Conservation (phyloP, 2,797 vertebrate species). For the Peromyscus nudipes region DNA sequence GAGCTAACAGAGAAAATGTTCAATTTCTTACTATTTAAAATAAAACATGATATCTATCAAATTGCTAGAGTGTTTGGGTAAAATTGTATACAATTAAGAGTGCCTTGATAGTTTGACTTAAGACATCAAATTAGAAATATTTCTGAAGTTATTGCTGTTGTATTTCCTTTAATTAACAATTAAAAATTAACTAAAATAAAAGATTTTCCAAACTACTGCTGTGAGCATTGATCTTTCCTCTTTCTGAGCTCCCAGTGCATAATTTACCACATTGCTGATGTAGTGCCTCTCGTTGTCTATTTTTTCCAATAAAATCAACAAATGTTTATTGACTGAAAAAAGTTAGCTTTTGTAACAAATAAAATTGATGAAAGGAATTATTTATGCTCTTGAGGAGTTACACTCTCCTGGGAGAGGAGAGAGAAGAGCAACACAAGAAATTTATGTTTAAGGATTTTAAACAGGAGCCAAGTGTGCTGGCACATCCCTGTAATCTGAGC, state of each 20-base stretch:
- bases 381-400: neutral
- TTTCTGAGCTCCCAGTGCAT: slow-evolving; percentile 25
- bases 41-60: neutral
- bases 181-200: neutral
- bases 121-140: neutral
- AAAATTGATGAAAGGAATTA: slow-evolving; percentile 13
- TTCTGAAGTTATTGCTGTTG: neutral
- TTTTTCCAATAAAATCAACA: slow-evolving; percentile 44
- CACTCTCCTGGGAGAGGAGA: neutral
- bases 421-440: neutral
- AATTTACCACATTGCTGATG: slow-evolving; percentile 16
- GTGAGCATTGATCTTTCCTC: slow-evolving; percentile 46
- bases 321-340: slow-evolving; percentile 15
- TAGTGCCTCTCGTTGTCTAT: neutral
- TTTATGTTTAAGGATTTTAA: neutral
- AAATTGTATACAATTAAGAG: neutral
- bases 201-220: slow-evolving; percentile 22
- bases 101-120: neutral
- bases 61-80: neutral
- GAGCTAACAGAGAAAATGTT: neutral
- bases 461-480: neutral
- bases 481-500: too few relatives aligned
- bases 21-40: neutral
- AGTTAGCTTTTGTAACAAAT: neutral
- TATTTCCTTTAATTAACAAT: neutral